Percentiles rank a stretch among this genome's conserved stretches.
phyloP scores from a whole-genome alignment of 2,888 invertebrate species.

The Petrolisthes manimaculis region DNA sequence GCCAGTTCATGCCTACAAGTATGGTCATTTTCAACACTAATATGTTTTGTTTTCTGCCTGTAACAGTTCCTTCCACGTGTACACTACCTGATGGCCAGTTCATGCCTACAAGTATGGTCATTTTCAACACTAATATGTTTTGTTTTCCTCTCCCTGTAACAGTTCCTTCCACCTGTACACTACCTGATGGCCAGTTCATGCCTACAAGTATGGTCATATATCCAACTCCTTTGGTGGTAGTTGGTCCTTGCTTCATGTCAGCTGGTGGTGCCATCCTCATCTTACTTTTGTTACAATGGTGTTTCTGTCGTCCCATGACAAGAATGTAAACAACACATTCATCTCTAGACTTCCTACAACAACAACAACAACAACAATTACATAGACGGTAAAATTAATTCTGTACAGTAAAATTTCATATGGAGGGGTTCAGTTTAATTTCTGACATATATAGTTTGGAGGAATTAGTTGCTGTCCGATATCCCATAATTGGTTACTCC shows the following conservation, averaged over 20 bases:
- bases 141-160: no score
- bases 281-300: slow-evolving; percentile 45
- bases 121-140: no score
- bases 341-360: no score
- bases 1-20: background rate
- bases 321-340: background rate
- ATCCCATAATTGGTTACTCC: background rate
- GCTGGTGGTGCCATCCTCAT: slow-evolving; percentile 39
- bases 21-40: no score
- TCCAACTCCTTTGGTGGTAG: slow-evolving; percentile 33
- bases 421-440: no score
- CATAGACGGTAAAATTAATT: no score
- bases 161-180: slow-evolving; percentile 27
- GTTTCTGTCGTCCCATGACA: slow-evolving; percentile 36
- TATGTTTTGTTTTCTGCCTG: no score
- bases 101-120: background rate
- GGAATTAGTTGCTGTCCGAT: no score
- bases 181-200: background rate
- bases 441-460: no score
- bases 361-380: no score
- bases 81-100: background rate
- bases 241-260: slow-evolving; percentile 51
- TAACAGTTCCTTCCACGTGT: slow-evolving; percentile 33
- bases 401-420: no score
- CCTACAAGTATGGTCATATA: background rate